A percentile compares a stretch with the other conserved stretches of the same genome.
Conservation (phyloP, 2,113 vertebrate species). For the Heterotis niloticus region DNA sequence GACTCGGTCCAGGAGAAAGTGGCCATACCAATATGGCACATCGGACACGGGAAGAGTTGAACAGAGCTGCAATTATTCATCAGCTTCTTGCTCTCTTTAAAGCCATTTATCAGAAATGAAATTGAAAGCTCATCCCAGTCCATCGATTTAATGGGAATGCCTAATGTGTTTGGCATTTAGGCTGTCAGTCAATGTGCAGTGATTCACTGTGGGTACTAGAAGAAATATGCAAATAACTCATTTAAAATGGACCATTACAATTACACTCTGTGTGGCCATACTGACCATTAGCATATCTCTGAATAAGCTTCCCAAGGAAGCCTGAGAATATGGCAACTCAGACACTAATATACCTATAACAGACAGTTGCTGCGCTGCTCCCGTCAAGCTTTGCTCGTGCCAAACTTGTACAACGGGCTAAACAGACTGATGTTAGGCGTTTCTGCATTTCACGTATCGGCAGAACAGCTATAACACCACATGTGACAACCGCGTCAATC, state of each 20-base stretch:
- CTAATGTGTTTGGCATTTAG: background rate
- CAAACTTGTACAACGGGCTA: background rate
- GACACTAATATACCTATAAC: background rate
- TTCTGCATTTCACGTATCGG: background rate
- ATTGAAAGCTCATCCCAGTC: background rate
- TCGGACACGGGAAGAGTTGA: too few species aligned
- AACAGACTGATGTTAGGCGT: background rate
- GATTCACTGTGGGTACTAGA: slow-evolving; percentile 9
- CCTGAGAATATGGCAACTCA: background rate
- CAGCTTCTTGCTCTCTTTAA: background rate
- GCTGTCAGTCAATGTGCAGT: background rate
- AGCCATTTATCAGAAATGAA: background rate
- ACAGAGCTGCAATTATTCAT: background rate
- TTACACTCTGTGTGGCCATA: background rate
- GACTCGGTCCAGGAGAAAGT: background rate
- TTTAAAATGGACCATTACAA: slow-evolving; percentile 3
- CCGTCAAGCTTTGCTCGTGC: background rate
- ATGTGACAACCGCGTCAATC: background rate
- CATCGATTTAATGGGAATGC: background rate
- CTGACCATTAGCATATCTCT: slow-evolving; percentile 3
- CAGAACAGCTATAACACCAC: background rate
- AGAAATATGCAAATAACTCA: slow-evolving; percentile 3
- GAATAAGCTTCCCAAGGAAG: background rate
- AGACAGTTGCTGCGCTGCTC: background rate
- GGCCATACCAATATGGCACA: background rate